phyloP scores from a whole-genome alignment of 2,113 vertebrate species.

The Podarcis muralis region DNA sequence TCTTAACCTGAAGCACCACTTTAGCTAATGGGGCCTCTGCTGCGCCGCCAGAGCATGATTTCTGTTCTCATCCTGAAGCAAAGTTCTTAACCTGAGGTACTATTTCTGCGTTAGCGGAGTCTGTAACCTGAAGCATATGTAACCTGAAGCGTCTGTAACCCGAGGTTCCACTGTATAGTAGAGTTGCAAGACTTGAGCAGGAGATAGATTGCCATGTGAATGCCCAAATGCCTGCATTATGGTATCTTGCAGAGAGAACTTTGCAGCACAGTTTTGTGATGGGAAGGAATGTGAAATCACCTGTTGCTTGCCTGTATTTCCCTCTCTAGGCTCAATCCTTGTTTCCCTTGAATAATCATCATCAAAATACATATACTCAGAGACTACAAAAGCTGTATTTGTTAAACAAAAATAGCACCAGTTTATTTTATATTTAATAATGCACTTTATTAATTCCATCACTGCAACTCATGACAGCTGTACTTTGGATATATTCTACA shows the following conservation, averaged over 20 bases:
- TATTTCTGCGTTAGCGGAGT: too few species aligned
- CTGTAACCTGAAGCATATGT: too few species aligned
- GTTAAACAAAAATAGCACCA: neutral
- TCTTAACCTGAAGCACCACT: too few species aligned
- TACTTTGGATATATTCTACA: neutral
- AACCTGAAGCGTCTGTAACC: too few species aligned
- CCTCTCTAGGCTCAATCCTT: neutral
- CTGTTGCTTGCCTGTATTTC: neutral
- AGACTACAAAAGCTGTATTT: neutral
- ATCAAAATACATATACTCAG: neutral
- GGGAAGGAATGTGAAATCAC: neutral
- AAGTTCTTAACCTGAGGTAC: too few species aligned
- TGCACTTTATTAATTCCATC: neutral
- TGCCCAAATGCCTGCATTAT: neutral
- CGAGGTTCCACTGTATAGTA: too few species aligned
- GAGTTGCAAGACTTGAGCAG: neutral
- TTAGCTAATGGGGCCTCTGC: too few species aligned
- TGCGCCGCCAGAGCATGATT: too few species aligned
- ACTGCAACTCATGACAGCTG: neutral
- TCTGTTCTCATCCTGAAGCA: too few species aligned
- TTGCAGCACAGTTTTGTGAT: neutral
- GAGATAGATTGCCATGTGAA: neutral
- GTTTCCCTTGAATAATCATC: neutral
- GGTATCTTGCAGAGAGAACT: neutral
- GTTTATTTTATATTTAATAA: neutral